Evolutionary conservation across 1,140 invertebrate species (phyloP).

Genomic region (Phymastichus coffea): DNA sequence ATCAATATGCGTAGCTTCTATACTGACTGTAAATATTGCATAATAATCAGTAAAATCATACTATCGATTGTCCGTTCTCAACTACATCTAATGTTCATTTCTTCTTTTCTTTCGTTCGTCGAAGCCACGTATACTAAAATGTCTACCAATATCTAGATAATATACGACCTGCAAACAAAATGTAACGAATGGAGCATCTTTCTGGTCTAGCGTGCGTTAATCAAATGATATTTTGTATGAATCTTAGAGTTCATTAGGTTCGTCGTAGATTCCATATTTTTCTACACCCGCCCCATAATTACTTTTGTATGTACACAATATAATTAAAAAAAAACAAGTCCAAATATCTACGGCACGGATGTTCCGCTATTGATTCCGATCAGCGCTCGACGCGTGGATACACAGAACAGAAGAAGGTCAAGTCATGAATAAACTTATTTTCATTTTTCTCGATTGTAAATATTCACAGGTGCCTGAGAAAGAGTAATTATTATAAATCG

Average conservation of each 20-base stretch:
- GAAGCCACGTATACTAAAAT: background rate
- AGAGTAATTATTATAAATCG: slow-evolving; percentile 22
- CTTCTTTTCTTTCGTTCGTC: background rate
- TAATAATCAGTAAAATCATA: background rate
- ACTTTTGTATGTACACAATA: slow-evolving; percentile 28
- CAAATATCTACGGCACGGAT: background rate
- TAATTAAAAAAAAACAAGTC: background rate
- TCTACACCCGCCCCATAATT: slow-evolving; percentile 38
- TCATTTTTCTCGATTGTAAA: slow-evolving; percentile 41
- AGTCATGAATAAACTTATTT: too few species aligned
- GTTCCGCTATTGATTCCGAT: background rate
- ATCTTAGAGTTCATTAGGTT: slow-evolving; percentile 25
- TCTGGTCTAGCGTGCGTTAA: slow-evolving; percentile 34
- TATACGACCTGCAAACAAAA: background rate
- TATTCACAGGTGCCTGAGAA: slow-evolving; percentile 54
- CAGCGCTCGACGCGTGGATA: too few species aligned
- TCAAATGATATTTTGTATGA: slow-evolving; percentile 36
- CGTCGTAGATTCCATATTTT: slow-evolving; percentile 41
- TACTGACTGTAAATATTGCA: background rate
- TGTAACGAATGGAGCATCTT: background rate
- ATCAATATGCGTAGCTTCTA: too few species aligned
- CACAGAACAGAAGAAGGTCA: too few species aligned
- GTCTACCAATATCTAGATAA: too few species aligned
- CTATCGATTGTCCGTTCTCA: background rate
- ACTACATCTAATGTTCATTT: background rate